Evolutionary conservation across 2,888 invertebrate genomes (phyloP).

Genomic region (Rutpela maculata): DNA sequence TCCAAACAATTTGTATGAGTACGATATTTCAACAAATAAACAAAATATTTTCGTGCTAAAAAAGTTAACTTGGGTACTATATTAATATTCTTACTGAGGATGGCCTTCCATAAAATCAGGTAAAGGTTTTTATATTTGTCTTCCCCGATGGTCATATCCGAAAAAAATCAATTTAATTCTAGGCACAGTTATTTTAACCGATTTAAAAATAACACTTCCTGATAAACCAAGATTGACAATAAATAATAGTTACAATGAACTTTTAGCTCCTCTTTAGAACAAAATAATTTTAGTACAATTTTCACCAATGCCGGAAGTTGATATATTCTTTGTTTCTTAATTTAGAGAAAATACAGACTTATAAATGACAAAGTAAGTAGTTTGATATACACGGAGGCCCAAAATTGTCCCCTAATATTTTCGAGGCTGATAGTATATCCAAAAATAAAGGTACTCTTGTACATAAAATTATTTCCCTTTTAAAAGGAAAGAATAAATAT

Average conservation of each 20-base stretch:
- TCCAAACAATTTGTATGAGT: constrained; percentile 4
- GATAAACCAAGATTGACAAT: background rate
- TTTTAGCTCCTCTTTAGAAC: too few species aligned
- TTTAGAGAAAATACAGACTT: too few species aligned
- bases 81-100: constrained; percentile 5
- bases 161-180: background rate
- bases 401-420: too few species aligned
- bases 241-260: background rate
- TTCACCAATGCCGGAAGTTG: too few species aligned
- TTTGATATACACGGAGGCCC: too few species aligned
- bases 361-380: too few species aligned
- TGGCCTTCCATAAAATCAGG: constrained; percentile 5
- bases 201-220: background rate
- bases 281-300: too few species aligned
- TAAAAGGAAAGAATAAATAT: too few species aligned
- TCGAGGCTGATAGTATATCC: too few species aligned
- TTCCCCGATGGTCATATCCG: background rate
- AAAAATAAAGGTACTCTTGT: too few species aligned
- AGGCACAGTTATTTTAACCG: background rate
- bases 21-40: constrained; percentile 3
- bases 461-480: too few species aligned
- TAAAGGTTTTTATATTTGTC: constrained; percentile 8
- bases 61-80: background rate
- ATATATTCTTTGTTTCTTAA: too few species aligned
- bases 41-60: constrained; percentile 7